phyloP scores from a whole-genome alignment of 2,113 vertebrate genomes.

The Cyrtonyx montezumae region DNA sequence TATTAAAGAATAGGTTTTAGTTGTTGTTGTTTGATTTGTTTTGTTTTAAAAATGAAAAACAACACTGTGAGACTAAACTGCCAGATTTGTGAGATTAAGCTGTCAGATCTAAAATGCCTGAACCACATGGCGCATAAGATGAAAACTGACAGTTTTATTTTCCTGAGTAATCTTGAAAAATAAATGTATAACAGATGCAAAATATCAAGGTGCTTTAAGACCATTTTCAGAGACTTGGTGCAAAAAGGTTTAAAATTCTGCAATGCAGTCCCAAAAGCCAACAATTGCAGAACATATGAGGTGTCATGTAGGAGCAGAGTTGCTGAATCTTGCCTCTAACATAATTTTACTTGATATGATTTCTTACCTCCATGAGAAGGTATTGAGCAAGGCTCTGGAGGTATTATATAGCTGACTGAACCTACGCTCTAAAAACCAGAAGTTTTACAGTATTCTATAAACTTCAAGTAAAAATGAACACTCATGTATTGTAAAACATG shows the following conservation, averaged over 20 bases:
- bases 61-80: neutral
- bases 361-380: neutral
- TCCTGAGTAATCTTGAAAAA: slow-evolving; percentile 13
- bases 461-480: neutral
- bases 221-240: neutral
- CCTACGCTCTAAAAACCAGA: neutral
- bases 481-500: neutral
- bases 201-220: neutral
- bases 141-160: slow-evolving; percentile 63
- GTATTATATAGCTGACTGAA: neutral
- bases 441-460: neutral
- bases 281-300: neutral
- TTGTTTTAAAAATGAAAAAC: slow-evolving; percentile 6
- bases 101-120: neutral
- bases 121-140: neutral
- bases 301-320: neutral
- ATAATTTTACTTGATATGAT: neutral
- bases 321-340: neutral
- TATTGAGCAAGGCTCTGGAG: neutral
- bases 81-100: neutral
- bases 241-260: neutral
- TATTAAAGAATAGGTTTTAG: neutral
- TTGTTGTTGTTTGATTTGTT: neutral
- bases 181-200: slow-evolving; percentile 28
- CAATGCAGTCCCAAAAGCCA: neutral